Evolutionary conservation across 2,888 invertebrate genomes (phyloP).

Genomic region (Stratiomys singularior): DNA sequence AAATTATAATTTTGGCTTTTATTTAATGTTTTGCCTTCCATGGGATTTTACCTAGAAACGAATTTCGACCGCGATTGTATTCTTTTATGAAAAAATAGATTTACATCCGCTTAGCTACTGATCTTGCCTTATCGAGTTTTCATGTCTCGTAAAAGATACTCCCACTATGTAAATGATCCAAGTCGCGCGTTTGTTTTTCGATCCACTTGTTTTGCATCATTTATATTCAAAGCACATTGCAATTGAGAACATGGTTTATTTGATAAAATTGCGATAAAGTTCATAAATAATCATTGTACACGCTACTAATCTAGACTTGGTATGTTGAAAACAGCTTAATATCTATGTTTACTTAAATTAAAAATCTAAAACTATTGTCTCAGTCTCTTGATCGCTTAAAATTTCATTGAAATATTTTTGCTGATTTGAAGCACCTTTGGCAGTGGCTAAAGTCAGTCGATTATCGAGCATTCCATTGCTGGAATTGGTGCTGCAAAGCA

Average conservation of each 20-base stretch:
- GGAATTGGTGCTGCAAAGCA: neutral
- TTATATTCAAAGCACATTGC: constrained; percentile 17
- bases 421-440: neutral
- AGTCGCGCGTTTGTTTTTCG: neutral
- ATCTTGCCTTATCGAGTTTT: constrained; percentile 24
- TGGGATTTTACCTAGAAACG: neutral
- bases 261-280: constrained; percentile 26
- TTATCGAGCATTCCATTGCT: constrained; percentile 49
- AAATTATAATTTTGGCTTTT: too few species aligned
- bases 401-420: constrained; percentile 44
- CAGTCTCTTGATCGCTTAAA: constrained; percentile 48
- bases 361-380: constrained; percentile 40
- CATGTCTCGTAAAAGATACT: constrained; percentile 16
- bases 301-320: neutral
- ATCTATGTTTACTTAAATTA: neutral
- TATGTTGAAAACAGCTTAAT: neutral
- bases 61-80: neutral
- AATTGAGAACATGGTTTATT: constrained; percentile 38
- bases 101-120: constrained; percentile 4
- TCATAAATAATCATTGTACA: constrained; percentile 39
- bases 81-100: neutral
- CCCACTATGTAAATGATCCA: constrained; percentile 25
- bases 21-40: too few species aligned
- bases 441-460: constrained; percentile 35
- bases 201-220: neutral